Conservation (phyloP, 1,140 invertebrate species). For the Papilio machaon region DNA sequence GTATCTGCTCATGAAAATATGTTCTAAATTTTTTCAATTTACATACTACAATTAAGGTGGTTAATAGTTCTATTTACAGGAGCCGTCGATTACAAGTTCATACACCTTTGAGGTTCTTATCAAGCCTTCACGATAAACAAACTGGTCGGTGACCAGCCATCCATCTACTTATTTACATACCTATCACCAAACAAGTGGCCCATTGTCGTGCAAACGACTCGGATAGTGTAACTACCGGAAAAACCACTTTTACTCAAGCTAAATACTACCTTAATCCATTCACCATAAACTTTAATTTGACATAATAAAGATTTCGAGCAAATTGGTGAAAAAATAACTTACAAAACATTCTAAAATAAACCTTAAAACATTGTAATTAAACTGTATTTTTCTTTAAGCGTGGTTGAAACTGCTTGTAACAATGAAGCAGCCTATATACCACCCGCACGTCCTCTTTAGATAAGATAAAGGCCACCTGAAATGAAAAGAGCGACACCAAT, state of each 20-base stretch:
- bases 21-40: too few relatives aligned
- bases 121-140: constrained; percentile 52
- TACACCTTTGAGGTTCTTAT: constrained; percentile 51
- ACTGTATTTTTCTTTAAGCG: constrained; percentile 44
- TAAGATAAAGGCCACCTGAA: constrained; percentile 79
- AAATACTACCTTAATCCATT: constrained; percentile 51
- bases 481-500: constrained; percentile 76
- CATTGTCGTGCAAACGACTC: constrained; percentile 71
- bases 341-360: constrained; percentile 37
- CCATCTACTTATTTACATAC: constrained; percentile 79
- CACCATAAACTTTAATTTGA: constrained; percentile 13
- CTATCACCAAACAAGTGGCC: constrained; percentile 75
- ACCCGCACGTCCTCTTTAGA: constrained; percentile 81
- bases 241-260: constrained; percentile 47
- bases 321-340: constrained; percentile 60
- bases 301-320: constrained; percentile 48
- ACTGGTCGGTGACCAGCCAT: constrained; percentile 75
- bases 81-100: constrained; percentile 30
- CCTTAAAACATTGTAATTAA: constrained; percentile 37
- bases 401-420: constrained; percentile 53
- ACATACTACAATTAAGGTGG: not conserved
- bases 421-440: constrained; percentile 73
- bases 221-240: constrained; percentile 74
- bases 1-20: too few relatives aligned
- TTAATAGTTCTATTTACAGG: not conserved